Base-by-base conservation (phyloP, 2,888 invertebrate species). In the Amphipyra tragopoginis region DNA sequence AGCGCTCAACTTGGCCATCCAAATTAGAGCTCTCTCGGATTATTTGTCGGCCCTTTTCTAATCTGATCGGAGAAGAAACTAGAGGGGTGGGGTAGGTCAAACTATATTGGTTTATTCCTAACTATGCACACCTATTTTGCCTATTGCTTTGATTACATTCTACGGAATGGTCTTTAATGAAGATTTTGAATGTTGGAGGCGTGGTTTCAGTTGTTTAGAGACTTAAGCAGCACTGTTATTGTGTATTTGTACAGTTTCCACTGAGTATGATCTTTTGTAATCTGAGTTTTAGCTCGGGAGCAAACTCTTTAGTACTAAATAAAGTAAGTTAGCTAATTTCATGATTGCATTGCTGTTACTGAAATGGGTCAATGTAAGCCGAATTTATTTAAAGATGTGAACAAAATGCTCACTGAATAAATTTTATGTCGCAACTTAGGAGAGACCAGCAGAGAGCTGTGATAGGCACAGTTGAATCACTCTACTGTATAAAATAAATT, bases 131-230 rank as follows among this genome's bases (percentile, higher is more conserved):
- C 92, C 92, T 93, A 92, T 92, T 92, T 90, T 84, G 90, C 86
- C 89, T 91, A 93, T 89, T 91, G 92, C 90, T 92, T 90, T 93
- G 92, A 93, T 92, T 93, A 92, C 90, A 90, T 90, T 90, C 90
- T 88, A 83, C 86, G 84, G 88, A 91, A 90, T 86, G 86, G 87
- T 88, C 86, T 89, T 89, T 88, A 92, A 93, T 92, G 93, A 90
- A 92, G 91, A 91, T 91, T 91, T 92, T 89, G 88, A 89, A 90
- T 88, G 89, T 89, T 74, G 77, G 79, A 86, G 87, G 86, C 85
- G 88, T 87, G 87, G 88, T 86, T 83, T 84, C 57, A 72, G 84
- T 81, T 86, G 86, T 87, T 87, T 87, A 82, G 83, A 79, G 86
- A 81, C 82, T 87, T 87, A 85, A 86, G 85, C 72, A 80, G 79